Conservation (phyloP, 2,888 invertebrate genomes). For the Acanthosoma haemorrhoidale region DNA sequence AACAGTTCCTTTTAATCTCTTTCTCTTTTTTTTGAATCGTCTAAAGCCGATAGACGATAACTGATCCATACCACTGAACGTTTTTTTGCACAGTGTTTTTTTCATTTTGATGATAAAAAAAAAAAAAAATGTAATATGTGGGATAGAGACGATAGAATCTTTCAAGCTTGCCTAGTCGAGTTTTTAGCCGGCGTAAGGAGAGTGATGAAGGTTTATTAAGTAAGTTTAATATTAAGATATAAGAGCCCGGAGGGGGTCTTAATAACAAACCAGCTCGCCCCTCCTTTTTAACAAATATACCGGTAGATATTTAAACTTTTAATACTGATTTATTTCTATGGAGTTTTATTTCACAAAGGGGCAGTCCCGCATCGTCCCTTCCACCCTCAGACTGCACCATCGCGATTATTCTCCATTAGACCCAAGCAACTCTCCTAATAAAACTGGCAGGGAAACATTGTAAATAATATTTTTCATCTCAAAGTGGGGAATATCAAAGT, state of each 20-base stretch:
- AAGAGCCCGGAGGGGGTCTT: background rate
- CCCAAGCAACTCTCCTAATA: background rate
- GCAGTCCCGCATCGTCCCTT: background rate
- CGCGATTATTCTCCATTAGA: background rate
- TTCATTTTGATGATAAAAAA: too few relatives aligned
- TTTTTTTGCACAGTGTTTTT: too few relatives aligned
- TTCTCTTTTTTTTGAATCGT: too few relatives aligned
- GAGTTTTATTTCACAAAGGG: constrained; percentile 8
- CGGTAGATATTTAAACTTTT: background rate
- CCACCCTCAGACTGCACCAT: background rate
- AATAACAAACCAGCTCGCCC: background rate
- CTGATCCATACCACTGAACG: too few relatives aligned
- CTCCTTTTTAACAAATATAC: constrained; percentile 12
- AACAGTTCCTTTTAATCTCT: too few relatives aligned
- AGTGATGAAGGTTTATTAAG: constrained; percentile 24
- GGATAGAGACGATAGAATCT: too few relatives aligned
- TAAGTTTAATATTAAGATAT: constrained; percentile 26
- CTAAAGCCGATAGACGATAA: too few relatives aligned
- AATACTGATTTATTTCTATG: background rate
- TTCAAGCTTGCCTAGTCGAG: too few relatives aligned
- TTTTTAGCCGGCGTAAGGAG: too few relatives aligned
- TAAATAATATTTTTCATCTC: background rate
- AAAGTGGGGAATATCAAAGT: background rate
- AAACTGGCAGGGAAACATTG: background rate
- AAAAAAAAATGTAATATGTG: too few relatives aligned